Conservation (phyloP, 2,113 vertebrate genomes). For the Lontra canadensis region DNA sequence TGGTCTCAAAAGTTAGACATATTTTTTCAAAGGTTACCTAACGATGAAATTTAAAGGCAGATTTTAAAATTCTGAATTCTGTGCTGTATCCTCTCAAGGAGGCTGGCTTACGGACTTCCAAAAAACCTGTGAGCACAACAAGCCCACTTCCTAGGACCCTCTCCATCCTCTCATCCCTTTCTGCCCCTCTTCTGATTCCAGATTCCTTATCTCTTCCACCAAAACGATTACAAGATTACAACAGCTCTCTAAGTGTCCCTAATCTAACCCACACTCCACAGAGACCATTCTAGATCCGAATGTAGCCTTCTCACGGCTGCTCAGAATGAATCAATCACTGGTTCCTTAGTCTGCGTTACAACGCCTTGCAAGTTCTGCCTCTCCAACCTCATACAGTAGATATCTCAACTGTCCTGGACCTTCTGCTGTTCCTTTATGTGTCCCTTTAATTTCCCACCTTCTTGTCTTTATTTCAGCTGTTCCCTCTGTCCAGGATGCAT, state of each 20-base stretch:
- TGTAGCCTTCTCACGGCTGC: neutral
- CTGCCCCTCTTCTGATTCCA: neutral
- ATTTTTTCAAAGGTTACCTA: conserved; percentile 5
- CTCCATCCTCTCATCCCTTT: neutral
- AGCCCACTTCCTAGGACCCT: neutral
- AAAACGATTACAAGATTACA: neutral
- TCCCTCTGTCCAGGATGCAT: neutral
- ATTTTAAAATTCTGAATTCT: neutral
- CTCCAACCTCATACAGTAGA: neutral
- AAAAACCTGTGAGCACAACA: neutral
- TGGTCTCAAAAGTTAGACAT: neutral
- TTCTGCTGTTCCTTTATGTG: neutral
- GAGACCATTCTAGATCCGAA: neutral
- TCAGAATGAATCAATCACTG: neutral
- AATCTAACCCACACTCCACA: neutral
- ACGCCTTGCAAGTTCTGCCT: neutral
- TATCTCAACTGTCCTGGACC: neutral
- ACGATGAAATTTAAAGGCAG: neutral
- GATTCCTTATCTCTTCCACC: neutral
- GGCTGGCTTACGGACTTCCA: neutral
- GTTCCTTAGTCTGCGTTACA: neutral
- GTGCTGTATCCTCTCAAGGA: neutral
- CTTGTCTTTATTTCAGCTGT: neutral
- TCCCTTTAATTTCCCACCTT: neutral
- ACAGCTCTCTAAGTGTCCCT: neutral